Conservation (phyloP, 2,797 vertebrate genomes). For the Thunnus albacares region DNA sequence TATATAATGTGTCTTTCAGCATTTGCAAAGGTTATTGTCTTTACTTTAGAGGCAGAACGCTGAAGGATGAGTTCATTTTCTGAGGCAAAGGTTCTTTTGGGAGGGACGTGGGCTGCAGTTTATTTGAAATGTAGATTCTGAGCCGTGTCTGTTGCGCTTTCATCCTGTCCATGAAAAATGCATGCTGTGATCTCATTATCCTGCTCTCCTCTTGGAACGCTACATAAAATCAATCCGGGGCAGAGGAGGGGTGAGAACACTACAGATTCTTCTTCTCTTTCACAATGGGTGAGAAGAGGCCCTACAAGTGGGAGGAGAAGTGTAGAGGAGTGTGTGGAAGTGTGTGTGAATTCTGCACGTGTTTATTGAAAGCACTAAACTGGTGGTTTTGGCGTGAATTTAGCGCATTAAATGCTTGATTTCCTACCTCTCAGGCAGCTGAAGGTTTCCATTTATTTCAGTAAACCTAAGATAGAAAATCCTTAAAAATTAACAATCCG, state of each 20-base stretch:
- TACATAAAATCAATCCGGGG: constrained; percentile 72
- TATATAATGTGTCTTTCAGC: neutral
- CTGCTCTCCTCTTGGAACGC: constrained; percentile 61
- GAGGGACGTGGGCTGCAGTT: constrained; percentile 57
- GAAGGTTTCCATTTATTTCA: constrained; percentile 1
- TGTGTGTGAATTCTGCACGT: neutral
- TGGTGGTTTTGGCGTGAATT: constrained; percentile 26
- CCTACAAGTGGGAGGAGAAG: constrained; percentile 61
- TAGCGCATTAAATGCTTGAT: constrained; percentile 19
- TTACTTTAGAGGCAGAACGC: constrained; percentile 19
- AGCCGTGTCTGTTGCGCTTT: constrained; percentile 58
- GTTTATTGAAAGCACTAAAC: constrained; percentile 24
- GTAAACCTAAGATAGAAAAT: neutral
- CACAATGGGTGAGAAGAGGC: constrained; percentile 62
- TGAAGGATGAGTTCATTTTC: constrained; percentile 56
- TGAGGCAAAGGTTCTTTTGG: constrained; percentile 41
- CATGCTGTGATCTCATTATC: constrained; percentile 78
- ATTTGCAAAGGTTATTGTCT: constrained; percentile 38
- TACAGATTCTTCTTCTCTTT: constrained; percentile 65
- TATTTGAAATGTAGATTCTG: constrained; percentile 74
- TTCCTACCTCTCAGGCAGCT: constrained; percentile 2
- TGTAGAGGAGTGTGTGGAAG: constrained; percentile 27
- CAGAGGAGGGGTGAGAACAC: constrained; percentile 61
- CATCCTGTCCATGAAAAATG: constrained; percentile 77
- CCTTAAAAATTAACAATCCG: neutral